phyloP scores from a whole-genome alignment of 2,113 vertebrate genomes.

The Garra rufa region DNA sequence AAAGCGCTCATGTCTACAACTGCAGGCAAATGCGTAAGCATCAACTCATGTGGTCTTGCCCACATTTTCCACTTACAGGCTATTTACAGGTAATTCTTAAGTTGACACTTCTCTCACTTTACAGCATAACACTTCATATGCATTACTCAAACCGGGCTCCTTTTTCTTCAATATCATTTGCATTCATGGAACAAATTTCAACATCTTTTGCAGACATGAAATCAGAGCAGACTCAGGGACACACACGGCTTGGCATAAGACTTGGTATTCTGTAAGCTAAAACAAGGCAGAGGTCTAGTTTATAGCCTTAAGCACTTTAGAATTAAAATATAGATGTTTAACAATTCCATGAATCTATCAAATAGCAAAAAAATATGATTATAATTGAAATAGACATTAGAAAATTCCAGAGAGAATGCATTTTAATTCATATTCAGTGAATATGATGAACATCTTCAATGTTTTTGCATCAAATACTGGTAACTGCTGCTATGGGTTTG shows the following conservation, averaged over 20 bases:
- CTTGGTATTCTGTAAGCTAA: conserved; percentile 19
- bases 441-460: not conserved
- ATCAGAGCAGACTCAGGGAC: conserved; percentile 16
- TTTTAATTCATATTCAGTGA: not conserved
- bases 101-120: conserved; percentile 39
- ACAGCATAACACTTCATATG: conserved; percentile 39
- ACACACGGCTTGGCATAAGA: not conserved
- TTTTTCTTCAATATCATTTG: conserved; percentile 16
- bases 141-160: not conserved
- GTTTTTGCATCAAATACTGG: not conserved
- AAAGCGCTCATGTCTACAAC: not conserved
- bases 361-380: not conserved
- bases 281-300: not conserved
- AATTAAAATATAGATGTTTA: not conserved
- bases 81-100: conserved; percentile 34
- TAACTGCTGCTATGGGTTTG: not conserved
- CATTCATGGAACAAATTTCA: conserved; percentile 30
- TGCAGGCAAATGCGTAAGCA: not conserved
- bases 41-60: not conserved
- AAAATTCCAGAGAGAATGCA: not conserved
- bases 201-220: conserved; percentile 16
- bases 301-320: not conserved
- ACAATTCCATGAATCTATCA: not conserved
- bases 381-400: not conserved
- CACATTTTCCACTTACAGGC: conserved; percentile 33